phyloP scores from a whole-genome alignment of 1,140 invertebrate species.

The Ips typographus region DNA sequence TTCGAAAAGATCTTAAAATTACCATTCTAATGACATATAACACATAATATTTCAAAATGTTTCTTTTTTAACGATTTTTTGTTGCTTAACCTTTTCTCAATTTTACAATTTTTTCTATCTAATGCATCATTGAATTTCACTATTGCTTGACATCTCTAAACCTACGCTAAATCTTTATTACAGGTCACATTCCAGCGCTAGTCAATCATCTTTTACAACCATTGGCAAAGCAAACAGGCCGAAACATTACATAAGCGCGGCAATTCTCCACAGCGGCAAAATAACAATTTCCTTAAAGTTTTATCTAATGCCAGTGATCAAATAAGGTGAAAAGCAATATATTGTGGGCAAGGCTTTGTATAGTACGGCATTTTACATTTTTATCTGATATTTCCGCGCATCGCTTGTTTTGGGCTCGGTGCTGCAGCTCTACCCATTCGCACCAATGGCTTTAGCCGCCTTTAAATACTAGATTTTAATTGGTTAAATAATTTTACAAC shows the following conservation, averaged over 20 bases:
- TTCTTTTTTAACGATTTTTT: too few relatives aligned
- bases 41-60: too few relatives aligned
- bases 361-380: constrained; percentile 25
- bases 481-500: neutral
- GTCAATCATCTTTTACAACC: neutral
- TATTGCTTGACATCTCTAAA: neutral
- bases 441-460: constrained; percentile 23
- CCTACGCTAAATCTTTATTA: neutral
- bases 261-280: constrained; percentile 19
- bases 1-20: too few relatives aligned
- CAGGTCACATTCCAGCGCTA: neutral
- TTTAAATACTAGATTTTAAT: constrained; percentile 21
- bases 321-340: constrained; percentile 25
- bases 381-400: constrained; percentile 35
- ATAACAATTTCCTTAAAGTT: constrained; percentile 25
- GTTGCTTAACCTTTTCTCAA: too few relatives aligned
- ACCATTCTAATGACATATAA: too few relatives aligned
- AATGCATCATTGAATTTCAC: too few relatives aligned
- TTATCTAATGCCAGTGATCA: constrained; percentile 20
- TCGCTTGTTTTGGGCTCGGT: constrained; percentile 32
- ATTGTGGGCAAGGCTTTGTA: constrained; percentile 18
- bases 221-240: neutral
- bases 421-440: constrained; percentile 11
- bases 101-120: too few relatives aligned
- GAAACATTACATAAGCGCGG: neutral